Conservation (phyloP, 1,140 invertebrate genomes). For the Ips nitidus region DNA sequence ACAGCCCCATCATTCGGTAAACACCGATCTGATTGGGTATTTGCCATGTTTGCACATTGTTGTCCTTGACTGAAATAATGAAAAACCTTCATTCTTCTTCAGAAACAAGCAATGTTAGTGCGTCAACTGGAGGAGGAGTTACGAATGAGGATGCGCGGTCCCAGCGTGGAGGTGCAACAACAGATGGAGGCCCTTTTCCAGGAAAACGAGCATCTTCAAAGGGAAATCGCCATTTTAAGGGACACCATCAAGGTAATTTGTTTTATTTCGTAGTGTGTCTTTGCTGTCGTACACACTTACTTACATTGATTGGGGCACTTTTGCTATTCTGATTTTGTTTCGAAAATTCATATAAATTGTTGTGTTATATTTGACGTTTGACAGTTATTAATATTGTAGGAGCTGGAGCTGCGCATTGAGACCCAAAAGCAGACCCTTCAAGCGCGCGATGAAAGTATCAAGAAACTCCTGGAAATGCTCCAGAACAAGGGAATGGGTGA, state of each 20-base stretch:
- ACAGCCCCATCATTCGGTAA: too few relatives aligned
- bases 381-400: slow-evolving; percentile 56
- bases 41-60: too few relatives aligned
- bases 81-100: slow-evolving; percentile 41
- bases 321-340: slow-evolving; percentile 4
- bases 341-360: not conserved
- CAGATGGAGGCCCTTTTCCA: slow-evolving; percentile 89
- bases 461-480: slow-evolving; percentile 97
- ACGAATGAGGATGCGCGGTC: slow-evolving; percentile 78
- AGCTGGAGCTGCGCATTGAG: slow-evolving; percentile 94
- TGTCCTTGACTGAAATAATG: too few relatives aligned
- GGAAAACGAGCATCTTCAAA: slow-evolving; percentile 92
- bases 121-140: slow-evolving; percentile 92
- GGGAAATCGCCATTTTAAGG: slow-evolving; percentile 92
- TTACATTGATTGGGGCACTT: too few relatives aligned
- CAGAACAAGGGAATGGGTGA: slow-evolving; percentile 95
- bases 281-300: not conserved
- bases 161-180: slow-evolving; percentile 86
- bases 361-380: not conserved
- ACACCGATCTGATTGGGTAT: too few relatives aligned
- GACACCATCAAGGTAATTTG: slow-evolving; percentile 88
- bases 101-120: slow-evolving; percentile 96
- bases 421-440: slow-evolving; percentile 96
- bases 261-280: not conserved
- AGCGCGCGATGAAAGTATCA: slow-evolving; percentile 96